Percentiles rank a stretch among this genome's conserved stretches.
phyloP scores from a whole-genome alignment of 2,888 invertebrate species.

The Aphodius granarius region DNA sequence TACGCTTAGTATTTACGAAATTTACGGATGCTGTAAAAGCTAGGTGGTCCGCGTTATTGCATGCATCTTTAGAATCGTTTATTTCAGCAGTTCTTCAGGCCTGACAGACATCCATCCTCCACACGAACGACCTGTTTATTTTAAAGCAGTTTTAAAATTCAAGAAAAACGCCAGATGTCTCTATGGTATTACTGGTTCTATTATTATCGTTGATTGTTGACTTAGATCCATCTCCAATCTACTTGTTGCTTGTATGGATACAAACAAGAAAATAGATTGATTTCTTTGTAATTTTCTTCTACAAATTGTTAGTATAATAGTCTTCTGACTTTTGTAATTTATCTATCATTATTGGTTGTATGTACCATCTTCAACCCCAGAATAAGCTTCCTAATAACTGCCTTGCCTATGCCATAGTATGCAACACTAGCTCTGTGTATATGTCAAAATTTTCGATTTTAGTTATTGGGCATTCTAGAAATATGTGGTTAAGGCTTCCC shows the following conservation, averaged over 20 bases:
- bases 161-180: not conserved
- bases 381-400: no score
- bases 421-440: no score
- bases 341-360: no score
- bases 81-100: not conserved
- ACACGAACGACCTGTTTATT: not conserved
- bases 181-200: not conserved
- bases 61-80: not conserved
- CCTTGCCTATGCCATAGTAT: no score
- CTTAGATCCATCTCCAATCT: not conserved
- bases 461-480: no score
- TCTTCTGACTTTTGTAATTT: not conserved
- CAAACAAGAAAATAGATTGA: not conserved
- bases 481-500: no score
- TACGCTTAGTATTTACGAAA: not conserved
- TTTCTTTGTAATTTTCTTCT: not conserved
- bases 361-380: no score
- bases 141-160: not conserved
- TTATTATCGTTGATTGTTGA: not conserved
- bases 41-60: not conserved
- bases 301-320: not conserved
- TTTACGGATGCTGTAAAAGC: not conserved
- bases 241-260: not conserved
- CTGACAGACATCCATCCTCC: not conserved
- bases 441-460: no score